phyloP scores from a whole-genome alignment of 1,140 invertebrate species.

The Semibalanus balanoides region DNA sequence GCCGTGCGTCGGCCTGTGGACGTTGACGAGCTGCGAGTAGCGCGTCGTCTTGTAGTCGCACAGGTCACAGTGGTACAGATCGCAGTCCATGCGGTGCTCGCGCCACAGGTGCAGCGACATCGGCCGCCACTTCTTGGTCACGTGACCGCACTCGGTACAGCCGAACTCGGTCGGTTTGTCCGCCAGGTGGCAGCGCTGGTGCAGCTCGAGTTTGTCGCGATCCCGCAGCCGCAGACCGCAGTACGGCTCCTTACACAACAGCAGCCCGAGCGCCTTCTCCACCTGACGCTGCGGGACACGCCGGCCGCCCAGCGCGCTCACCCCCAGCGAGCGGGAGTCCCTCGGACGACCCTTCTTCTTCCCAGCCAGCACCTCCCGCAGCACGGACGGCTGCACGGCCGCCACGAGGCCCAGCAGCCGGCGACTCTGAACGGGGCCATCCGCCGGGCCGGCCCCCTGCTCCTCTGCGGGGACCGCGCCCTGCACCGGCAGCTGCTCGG shows the following conservation, averaged over 20 bases:
- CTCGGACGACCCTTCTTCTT: background rate
- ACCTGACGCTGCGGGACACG: background rate
- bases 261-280: background rate
- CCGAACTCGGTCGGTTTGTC: background rate
- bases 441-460: too few relatives aligned
- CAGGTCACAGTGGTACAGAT: constrained; percentile 31
- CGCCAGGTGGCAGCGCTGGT: constrained; percentile 1
- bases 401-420: background rate
- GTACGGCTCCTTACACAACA: background rate
- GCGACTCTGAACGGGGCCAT: background rate
- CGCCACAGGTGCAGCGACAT: constrained; percentile 34
- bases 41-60: constrained; percentile 29
- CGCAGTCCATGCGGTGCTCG: constrained; percentile 31
- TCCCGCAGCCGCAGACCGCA: background rate
- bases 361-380: background rate
- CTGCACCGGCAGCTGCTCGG: too few relatives aligned
- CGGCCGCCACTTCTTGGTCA: constrained; percentile 29
- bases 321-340: background rate
- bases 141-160: constrained; percentile 43
- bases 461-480: too few relatives aligned
- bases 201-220: background rate
- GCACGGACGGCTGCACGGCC: background rate
- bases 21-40: constrained; percentile 26
- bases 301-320: background rate
- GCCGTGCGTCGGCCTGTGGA: constrained; percentile 46